These are phyloP conservation scores for Chloromyia formosa DNA, from an alignment of 2,888 invertebrate genomes.

Conservation along the genomic window DNA sequence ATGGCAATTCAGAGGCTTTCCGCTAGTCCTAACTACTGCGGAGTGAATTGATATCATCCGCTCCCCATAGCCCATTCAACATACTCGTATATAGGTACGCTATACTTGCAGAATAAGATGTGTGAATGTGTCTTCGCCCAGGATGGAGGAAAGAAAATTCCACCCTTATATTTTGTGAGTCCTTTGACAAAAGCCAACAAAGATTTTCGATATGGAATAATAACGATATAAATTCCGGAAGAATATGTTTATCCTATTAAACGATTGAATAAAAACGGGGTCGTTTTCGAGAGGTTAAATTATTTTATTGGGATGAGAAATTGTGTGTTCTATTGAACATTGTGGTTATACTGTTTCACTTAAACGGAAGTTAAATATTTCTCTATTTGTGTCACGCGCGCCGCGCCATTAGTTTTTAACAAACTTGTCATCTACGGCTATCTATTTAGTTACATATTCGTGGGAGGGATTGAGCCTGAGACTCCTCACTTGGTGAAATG, in stretches of 20 bases:
- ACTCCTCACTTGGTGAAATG: too few relatives aligned
- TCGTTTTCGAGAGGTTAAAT: background rate
- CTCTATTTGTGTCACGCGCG: too few relatives aligned
- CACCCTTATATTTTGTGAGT: conserved; percentile 2
- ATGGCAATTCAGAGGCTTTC: conserved; percentile 49
- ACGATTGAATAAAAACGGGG: conserved; percentile 22
- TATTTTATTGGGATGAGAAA: background rate
- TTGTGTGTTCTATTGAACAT: too few relatives aligned
- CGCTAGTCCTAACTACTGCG: conserved; percentile 33
- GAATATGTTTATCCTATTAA: conserved; percentile 42
- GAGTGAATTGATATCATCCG: background rate
- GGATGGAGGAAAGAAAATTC: conserved; percentile 15
- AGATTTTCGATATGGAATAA: conserved; percentile 8
- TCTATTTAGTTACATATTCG: too few relatives aligned
- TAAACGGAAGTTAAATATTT: too few relatives aligned
- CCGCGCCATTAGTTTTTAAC: too few relatives aligned
- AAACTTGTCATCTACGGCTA: too few relatives aligned
- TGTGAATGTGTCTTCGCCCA: background rate
- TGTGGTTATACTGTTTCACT: too few relatives aligned
- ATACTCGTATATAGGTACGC: background rate
- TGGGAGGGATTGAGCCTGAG: too few relatives aligned
- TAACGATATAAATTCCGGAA: conserved; percentile 34
- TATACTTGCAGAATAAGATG: too few relatives aligned
- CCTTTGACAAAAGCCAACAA: background rate
- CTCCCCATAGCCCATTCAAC: too few relatives aligned